A percentile compares a stretch with the other conserved stretches of the same genome.
These are phyloP conservation scores for Chrysoperla carnea DNA, from an alignment of 1,140 invertebrate genomes.

Conservation along the genomic window DNA sequence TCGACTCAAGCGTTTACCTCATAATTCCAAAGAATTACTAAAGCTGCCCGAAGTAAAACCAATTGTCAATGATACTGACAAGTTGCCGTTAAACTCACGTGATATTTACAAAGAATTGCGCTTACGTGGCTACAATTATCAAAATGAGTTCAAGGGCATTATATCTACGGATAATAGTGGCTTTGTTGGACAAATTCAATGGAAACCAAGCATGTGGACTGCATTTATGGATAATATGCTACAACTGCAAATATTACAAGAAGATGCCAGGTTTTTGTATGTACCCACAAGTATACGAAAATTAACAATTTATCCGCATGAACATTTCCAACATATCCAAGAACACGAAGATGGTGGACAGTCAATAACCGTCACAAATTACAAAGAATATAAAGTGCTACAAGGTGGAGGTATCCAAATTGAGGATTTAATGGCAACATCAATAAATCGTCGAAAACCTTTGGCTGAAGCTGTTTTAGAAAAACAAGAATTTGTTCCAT, in stretches of 20 bases:
- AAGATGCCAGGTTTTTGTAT: conserved; percentile 54
- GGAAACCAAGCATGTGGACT: conserved; percentile 66
- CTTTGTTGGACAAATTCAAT: conserved; percentile 30
- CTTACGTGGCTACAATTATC: conserved; percentile 83
- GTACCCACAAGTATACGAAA: conserved; percentile 74
- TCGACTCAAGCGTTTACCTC: not conserved
- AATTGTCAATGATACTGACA: conserved; percentile 27
- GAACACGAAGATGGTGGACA: not conserved
- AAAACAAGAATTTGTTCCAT: conserved; percentile 58
- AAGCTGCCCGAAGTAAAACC: conserved; percentile 20
- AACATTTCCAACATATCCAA: conserved; percentile 32
- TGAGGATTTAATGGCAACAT: conserved; percentile 53
- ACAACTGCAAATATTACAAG: conserved; percentile 63
- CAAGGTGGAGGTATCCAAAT: conserved; percentile 63
- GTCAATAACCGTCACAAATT: no score
- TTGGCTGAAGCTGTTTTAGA: conserved; percentile 49
- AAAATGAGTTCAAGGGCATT: conserved; percentile 5
- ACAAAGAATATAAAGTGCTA: no score
- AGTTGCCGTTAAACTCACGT: conserved; percentile 25
- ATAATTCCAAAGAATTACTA: not conserved
- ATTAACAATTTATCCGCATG: conserved; percentile 56
- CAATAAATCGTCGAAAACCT: conserved; percentile 48
- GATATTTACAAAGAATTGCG: conserved; percentile 88
- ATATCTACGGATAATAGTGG: not conserved
- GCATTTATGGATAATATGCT: conserved; percentile 87